Base-by-base conservation (phyloP, 1,140 invertebrate species). In the Hormaphis cornu region DNA sequence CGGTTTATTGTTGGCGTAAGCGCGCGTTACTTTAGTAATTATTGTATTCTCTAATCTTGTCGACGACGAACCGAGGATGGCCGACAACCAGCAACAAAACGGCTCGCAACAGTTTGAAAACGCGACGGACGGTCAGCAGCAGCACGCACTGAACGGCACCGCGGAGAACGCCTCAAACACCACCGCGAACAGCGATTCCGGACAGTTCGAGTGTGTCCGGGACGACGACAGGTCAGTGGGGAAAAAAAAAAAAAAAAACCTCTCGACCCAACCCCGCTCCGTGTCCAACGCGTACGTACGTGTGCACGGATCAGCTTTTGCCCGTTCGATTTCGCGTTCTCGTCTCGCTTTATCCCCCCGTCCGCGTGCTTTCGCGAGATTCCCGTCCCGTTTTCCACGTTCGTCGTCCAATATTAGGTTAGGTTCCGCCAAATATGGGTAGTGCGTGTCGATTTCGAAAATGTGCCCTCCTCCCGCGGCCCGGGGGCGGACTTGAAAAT, bases 51-150 rank as follows among this genome's bases (percentile, higher is more conserved):
- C n/a, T n/a, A n/a, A n/a, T n/a, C n/a, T n/a, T 50, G 28, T 30
- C 18, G 18, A 48, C 44, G 40, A 16, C 28, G 1, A 8, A 54
- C 28, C 22, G 12, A 66, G 42, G 44, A 66, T 66, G 61, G 61
- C 61, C 44, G 61, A 66, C 61, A 66, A 66, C 20, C 61, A 66
- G 28, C 61, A 66, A 9, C 61, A 66, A 48, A 66, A 66, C 61
- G 61, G 61, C 28, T 66, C 61, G 5, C 61, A 66, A 50, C 61
- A 66, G 35, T 66, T 66, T 66, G 61, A 66, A 66, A 66, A 46
- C 42, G 10, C n/a, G n/a, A n/a, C 61, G 0, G 61, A 66, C 12
- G 44, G 28, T 1, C 58, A 61, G 3, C 61, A 66, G 44, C 42
- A 48, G 50, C 61, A 66, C 22, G 44, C 48, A n/a, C 16, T 66